Evolutionary conservation across 2,113 vertebrate species (phyloP).

Genomic region (Danio rerio): GRCz12tu NC_133198.1:35205501-35206000

Average conservation of each 20-base stretch:
- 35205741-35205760: constrained; percentile 6
- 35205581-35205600: constrained; percentile 89
- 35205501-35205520: background rate
- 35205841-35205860: background rate
- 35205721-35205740: background rate
- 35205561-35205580: constrained; percentile 75
- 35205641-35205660: constrained; percentile 85
- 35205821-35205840: background rate
- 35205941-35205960: background rate
- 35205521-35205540: constrained; percentile 12
- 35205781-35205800: background rate
- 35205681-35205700: constrained; percentile 85
- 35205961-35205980: constrained; percentile 82
- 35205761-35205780: background rate
- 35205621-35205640: constrained; percentile 89
- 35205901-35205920: background rate
- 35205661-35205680: constrained; percentile 91
- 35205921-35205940: background rate
- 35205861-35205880: background rate
- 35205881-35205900: background rate
- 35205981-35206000: constrained; percentile 93
- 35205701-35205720: background rate
- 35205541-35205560: background rate
- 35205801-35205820: background rate
- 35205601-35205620: constrained; percentile 89